Evolutionary conservation across 2,888 invertebrate genomes (phyloP).

Genomic region (Timandra comae): DNA sequence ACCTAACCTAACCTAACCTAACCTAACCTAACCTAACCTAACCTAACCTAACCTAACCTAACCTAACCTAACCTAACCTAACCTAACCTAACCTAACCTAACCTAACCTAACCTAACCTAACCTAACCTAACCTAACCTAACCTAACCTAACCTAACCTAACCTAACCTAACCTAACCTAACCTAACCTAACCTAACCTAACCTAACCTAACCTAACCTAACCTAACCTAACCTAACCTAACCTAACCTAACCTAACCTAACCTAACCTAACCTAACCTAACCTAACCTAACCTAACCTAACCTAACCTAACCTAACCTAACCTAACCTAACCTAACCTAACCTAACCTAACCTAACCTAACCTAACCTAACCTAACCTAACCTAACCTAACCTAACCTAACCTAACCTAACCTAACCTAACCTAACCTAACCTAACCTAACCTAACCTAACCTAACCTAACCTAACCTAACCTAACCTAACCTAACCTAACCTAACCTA

Average conservation of each 20-base stretch:
- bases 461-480: constrained; percentile 8
- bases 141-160: too few species aligned
- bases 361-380: constrained; percentile 10
- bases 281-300: constrained; percentile 5
- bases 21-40: too few species aligned
- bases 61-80: too few species aligned
- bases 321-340: too few species aligned
- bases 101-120: too few species aligned
- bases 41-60: too few species aligned
- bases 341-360: constrained; percentile 11
- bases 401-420: constrained; percentile 9
- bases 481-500: constrained; percentile 9
- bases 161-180: too few species aligned
- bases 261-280: constrained; percentile 10
- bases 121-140: too few species aligned
- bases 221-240: constrained; percentile 10
- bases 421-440: constrained; percentile 11
- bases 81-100: too few species aligned
- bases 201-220: too few species aligned
- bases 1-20: too few species aligned
- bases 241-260: constrained; percentile 15
- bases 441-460: constrained; percentile 6
- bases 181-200: too few species aligned
- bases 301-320: constrained; percentile 2
- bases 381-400: constrained; percentile 9